Conservation (phyloP, 2,888 invertebrate genomes). For the Tiphia femorata region DNA sequence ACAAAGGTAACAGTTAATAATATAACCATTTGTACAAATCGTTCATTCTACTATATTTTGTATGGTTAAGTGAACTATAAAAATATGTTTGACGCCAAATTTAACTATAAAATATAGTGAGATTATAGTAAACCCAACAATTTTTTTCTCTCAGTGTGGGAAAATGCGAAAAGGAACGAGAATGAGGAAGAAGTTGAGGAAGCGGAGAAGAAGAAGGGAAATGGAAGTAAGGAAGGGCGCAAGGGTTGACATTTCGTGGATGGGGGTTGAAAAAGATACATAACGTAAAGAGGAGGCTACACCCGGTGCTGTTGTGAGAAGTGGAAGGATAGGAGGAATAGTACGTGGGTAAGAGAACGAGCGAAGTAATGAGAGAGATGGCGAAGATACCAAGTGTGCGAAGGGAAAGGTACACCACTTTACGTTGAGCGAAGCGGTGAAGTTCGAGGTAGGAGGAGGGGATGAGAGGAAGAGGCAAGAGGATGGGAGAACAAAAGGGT, state of each 20-base stretch:
- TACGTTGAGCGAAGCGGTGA: neutral
- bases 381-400: too few species aligned
- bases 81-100: too few species aligned
- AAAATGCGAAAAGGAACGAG: neutral
- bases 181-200: neutral
- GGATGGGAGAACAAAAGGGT: neutral
- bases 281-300: too few species aligned
- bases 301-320: too few species aligned
- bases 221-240: neutral
- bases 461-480: neutral
- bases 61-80: too few species aligned
- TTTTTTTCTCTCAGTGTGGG: neutral
- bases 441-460: neutral
- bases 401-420: too few species aligned
- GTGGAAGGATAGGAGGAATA: neutral
- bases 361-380: neutral
- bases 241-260: neutral
- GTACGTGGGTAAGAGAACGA: neutral
- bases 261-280: too few species aligned
- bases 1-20: too few species aligned
- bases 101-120: too few species aligned
- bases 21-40: too few species aligned
- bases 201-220: neutral
- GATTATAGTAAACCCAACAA: too few species aligned
- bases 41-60: too few species aligned